phyloP scores from a whole-genome alignment of 2,888 invertebrate species.

The Meandrusa payeni region DNA sequence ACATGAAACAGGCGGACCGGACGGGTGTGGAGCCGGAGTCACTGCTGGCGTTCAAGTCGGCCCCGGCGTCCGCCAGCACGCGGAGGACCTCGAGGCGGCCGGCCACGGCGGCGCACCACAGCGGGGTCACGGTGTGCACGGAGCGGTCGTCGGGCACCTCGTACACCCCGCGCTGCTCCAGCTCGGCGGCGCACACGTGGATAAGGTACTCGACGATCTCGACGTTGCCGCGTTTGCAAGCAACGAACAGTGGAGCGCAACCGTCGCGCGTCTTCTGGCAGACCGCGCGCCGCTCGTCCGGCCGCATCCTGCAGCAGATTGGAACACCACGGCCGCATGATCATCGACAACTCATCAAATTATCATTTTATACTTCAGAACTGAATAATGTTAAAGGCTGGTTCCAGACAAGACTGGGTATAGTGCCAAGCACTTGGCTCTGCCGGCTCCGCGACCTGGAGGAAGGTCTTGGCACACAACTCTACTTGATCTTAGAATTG shows the following conservation, averaged over 20 bases:
- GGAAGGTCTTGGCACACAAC: too few species aligned
- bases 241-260: slow-evolving; percentile 90
- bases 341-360: too few species aligned
- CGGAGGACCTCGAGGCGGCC: slow-evolving; percentile 89
- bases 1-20: slow-evolving; percentile 96
- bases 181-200: slow-evolving; percentile 89
- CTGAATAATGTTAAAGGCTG: too few species aligned
- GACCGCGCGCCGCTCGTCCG: slow-evolving; percentile 83
- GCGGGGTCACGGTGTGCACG: slow-evolving; percentile 89
- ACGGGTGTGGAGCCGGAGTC: slow-evolving; percentile 95
- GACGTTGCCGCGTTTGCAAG: slow-evolving; percentile 88
- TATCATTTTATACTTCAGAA: too few species aligned
- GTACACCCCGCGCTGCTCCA: slow-evolving; percentile 92
- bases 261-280: slow-evolving; percentile 86
- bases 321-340: too few species aligned
- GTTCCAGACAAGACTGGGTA: too few species aligned
- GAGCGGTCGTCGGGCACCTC: slow-evolving; percentile 89
- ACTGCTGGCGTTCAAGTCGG: slow-evolving; percentile 91
- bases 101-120: slow-evolving; percentile 96
- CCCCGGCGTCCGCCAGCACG: slow-evolving; percentile 88
- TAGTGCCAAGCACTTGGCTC: too few species aligned
- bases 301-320: slow-evolving; percentile 67
- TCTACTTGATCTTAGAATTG: too few species aligned
- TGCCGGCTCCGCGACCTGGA: too few species aligned
- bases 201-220: slow-evolving; percentile 93